Percentiles rank a stretch among this genome's conserved stretches.
Evolutionary conservation across 1,140 invertebrate genomes (phyloP).

Genomic region (Drosophila cardini): DNA sequence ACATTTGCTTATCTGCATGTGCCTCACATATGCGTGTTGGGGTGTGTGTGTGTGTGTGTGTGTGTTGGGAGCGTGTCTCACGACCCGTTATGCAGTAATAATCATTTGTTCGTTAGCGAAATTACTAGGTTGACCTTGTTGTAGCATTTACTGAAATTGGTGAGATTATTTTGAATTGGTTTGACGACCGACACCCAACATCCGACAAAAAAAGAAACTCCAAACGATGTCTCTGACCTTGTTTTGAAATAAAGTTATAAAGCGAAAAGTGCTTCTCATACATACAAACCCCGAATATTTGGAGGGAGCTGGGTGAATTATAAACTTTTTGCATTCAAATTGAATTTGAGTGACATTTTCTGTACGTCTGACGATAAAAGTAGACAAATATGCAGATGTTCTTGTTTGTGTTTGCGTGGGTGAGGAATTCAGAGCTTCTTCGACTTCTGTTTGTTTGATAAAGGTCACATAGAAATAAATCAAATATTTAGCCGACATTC

Average conservation of each 20-base stretch:
- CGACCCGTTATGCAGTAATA: constrained; percentile 73
- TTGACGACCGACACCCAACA: constrained; percentile 21
- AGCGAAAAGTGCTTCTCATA: constrained; percentile 75
- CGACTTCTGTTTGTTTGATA: constrained; percentile 61
- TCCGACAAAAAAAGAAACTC: constrained; percentile 6
- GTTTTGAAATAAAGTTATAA: constrained; percentile 66
- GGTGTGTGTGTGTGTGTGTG: constrained; percentile 13
- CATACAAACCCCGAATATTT: constrained; percentile 1
- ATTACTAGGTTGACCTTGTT: constrained; percentile 73
- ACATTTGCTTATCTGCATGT: constrained; percentile 78
- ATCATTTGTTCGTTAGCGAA: constrained; percentile 77
- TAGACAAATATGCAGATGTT: constrained; percentile 6
- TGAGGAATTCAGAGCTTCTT: constrained; percentile 14
- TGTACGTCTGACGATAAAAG: constrained; percentile 40
- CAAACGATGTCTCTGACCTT: constrained; percentile 44
- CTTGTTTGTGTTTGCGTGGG: constrained; percentile 10
- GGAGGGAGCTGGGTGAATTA: constrained; percentile 58
- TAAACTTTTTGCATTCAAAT: constrained; percentile 66
- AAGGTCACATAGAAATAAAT: constrained; percentile 78
- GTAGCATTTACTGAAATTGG: constrained; percentile 60
- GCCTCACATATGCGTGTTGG: constrained; percentile 38
- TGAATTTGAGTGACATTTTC: constrained; percentile 66
- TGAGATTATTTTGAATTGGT: constrained; percentile 76
- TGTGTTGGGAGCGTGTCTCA: constrained; percentile 10
- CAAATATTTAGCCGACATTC: constrained; percentile 75